Base-by-base conservation (phyloP, 2,888 invertebrate species). In the Tenthredo amoena region DNA sequence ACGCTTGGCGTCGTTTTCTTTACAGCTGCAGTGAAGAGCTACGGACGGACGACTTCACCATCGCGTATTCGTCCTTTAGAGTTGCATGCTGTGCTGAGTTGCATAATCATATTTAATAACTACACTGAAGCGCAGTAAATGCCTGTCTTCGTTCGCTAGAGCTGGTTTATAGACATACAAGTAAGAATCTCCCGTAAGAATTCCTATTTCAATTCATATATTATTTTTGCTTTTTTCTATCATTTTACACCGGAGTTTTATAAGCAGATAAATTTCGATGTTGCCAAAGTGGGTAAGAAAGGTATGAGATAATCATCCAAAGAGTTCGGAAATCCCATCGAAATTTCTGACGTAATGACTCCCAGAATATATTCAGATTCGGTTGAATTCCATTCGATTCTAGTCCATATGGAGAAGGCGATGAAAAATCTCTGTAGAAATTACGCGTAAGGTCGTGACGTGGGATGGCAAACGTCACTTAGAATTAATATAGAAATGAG, bases 91-190 rank as follows among this genome's bases (percentile, higher is more conserved):
- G 88, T 91, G 89, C 89, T 88, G 88, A 85, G 86, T 91, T 91
- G 90, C 90, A 89, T 90, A 91, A 91, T 91, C 89, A 86, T 88
- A 89, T 91, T 89, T 91, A 91, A 91, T 91, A 91, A 91, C 90
- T 89, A 88, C 88, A 83, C 68, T 50, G 83, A 83, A 83, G 83
- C 68, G 83, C 65, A 7, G 83, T 83, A 68, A 68, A 83, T 83
- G 47, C 47, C 65, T 83, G 83, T 43, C 83, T 71, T 68, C 68
- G 71, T 83, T 58, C 43, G 50, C 47, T n/a, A 21, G 68, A 68
- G 47, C 71, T 68, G 83, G 43, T 65, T 83, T 47, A 62, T 37
- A 62, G 62, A 21, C 37, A 40, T 21, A 40, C 62, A 50, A 26
- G 7, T 43, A 74, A 47, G 47, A 47, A 15, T 47, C 47, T 47